These are phyloP conservation scores for Labrus mixtus DNA, from an alignment of 2,113 vertebrate species.

Conservation along the genomic window DNA sequence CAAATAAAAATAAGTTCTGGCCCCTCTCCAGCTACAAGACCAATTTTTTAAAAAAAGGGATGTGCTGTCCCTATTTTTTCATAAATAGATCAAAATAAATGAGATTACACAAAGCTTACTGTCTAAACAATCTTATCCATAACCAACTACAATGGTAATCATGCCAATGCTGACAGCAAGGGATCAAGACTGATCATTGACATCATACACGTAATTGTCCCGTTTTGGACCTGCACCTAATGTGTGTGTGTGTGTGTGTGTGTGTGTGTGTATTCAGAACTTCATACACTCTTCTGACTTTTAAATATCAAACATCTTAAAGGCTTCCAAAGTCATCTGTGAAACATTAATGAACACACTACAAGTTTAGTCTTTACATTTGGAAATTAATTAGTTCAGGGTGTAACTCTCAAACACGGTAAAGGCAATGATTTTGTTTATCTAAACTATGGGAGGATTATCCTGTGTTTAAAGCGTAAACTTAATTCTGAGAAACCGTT, in stretches of 20 bases:
- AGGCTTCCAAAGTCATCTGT: too few species aligned
- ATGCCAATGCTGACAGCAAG: neutral
- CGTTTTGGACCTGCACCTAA: neutral
- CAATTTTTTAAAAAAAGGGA: too few species aligned
- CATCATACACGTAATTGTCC: neutral
- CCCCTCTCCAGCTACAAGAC: too few species aligned
- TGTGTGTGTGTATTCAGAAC: too few species aligned
- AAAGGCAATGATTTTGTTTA: neutral
- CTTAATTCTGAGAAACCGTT: constrained; percentile 74
- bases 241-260: too few species aligned
- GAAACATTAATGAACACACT: neutral
- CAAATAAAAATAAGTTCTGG: too few species aligned
- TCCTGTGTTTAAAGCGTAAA: constrained; percentile 29
- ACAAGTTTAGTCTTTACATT: too few species aligned
- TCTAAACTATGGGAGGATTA: neutral
- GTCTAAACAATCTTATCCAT: neutral
- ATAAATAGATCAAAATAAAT: too few species aligned
- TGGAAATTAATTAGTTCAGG: neutral
- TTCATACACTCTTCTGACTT: too few species aligned
- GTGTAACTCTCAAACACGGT: neutral
- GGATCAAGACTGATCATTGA: too few species aligned
- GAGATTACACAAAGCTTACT: neutral
- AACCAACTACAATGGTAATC: neutral
- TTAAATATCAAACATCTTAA: too few species aligned
- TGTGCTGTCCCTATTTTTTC: too few species aligned